Base-by-base conservation (phyloP, 2,888 invertebrate genomes). In the Pseudanteris insignis region DNA sequence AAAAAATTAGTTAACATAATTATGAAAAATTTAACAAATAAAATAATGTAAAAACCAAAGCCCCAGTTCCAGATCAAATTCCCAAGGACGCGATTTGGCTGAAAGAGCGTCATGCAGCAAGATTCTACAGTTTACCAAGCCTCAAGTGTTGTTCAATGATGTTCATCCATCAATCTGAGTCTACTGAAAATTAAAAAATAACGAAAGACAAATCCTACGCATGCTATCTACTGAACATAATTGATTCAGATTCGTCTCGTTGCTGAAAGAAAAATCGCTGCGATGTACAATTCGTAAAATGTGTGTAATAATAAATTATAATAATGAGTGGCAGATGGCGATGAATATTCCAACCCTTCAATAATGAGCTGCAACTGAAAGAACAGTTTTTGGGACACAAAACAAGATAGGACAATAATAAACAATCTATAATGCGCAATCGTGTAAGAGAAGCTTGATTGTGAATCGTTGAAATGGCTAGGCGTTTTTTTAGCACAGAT, bases 141-240 rank as follows among this genome's bases (percentile, higher is more conserved):
- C 18, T 18, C 18, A 4, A n/a, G n/a, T n/a, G n/a, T n/a, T n/a
- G n/a, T n/a, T n/a, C n/a, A n/a, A n/a, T n/a, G n/a, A n/a, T n/a
- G n/a, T n/a, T n/a, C n/a, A 26, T 26, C 25, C 13, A 12, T 41
- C 11, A 24, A 30, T n/a, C n/a, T n/a, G n/a, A 24, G 37, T 43
- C 53, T 36, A n/a, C n/a, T n/a, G n/a, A n/a, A n/a, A n/a, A n/a
- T n/a, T n/a, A n/a, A n/a, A n/a, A n/a, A n/a, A 26, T 24, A 41
- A 47, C 25, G 30, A 57, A 54, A 43, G 21, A 37, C 61, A 54
- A 61, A 28, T 6, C 44, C 61, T 61, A 61, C 61, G 29, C 61
- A 61, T 61, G 61, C 61, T 30, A 43, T 34, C 54, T 61, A 61
- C 50, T 40, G n/a, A 33, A 44, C 37, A 47, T 34, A 40, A 47